Conservation (phyloP, 2,888 invertebrate species). For the Eucera pruinosa region DNA sequence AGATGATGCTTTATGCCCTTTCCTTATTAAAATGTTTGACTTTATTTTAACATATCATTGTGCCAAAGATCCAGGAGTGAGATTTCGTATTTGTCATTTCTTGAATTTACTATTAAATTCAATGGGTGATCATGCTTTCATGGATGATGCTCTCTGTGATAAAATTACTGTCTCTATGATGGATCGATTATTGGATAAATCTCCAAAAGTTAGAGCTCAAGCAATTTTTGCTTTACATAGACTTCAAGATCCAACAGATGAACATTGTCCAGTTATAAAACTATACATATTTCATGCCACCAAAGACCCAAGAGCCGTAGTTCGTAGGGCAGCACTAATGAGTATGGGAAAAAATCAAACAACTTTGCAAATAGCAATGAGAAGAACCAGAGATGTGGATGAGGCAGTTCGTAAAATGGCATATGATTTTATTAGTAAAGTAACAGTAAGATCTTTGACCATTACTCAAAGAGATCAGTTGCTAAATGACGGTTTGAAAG, state of each 20-base stretch:
- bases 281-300: slow-evolving; percentile 90
- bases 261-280: slow-evolving; percentile 90
- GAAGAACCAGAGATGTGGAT: slow-evolving; percentile 91
- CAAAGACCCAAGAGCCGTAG: slow-evolving; percentile 91
- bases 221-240: slow-evolving; percentile 92
- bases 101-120: slow-evolving; percentile 90
- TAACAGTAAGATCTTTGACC: slow-evolving; percentile 86
- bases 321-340: slow-evolving; percentile 89
- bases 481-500: slow-evolving; percentile 88
- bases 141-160: slow-evolving; percentile 91
- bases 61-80: slow-evolving; percentile 85
- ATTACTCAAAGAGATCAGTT: slow-evolving; percentile 88
- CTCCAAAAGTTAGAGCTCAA: slow-evolving; percentile 91
- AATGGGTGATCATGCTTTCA: slow-evolving; percentile 90
- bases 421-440: slow-evolving; percentile 85
- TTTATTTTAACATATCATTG: slow-evolving; percentile 86
- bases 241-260: slow-evolving; percentile 91
- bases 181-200: slow-evolving; percentile 88
- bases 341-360: slow-evolving; percentile 90
- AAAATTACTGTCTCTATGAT: slow-evolving; percentile 89
- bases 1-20: slow-evolving; percentile 85
- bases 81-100: slow-evolving; percentile 92
- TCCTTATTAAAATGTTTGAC: slow-evolving; percentile 87
- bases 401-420: slow-evolving; percentile 89
- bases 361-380: slow-evolving; percentile 89